Evolutionary conservation across 2,113 vertebrate genomes (phyloP).

Genomic region (Phoxinus phoxinus): DNA sequence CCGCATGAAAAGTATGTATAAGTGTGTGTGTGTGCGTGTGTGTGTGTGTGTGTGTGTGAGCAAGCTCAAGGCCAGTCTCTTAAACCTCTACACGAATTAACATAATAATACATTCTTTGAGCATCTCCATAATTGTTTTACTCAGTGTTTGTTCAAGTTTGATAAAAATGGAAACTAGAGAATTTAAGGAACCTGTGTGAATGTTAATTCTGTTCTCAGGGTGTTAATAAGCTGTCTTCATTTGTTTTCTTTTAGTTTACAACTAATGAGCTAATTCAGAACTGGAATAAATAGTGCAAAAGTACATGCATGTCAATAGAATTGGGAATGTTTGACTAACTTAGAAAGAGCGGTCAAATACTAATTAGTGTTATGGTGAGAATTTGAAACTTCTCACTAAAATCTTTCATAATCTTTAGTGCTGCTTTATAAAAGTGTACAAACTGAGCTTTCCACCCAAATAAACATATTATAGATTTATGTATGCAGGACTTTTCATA

Average conservation of each 20-base stretch:
- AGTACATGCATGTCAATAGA: background rate
- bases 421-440: background rate
- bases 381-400: background rate
- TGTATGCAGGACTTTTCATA: background rate
- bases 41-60: background rate
- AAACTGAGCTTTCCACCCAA: background rate
- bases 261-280: background rate
- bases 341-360: background rate
- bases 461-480: background rate
- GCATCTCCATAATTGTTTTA: background rate
- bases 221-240: background rate
- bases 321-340: background rate
- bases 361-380: background rate
- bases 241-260: constrained; percentile 1
- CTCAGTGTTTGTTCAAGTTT: background rate
- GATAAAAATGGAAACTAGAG: constrained; percentile 7
- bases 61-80: background rate
- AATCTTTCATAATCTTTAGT: background rate
- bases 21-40: no score
- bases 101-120: background rate
- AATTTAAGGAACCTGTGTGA: background rate
- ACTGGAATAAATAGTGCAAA: background rate
- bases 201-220: background rate
- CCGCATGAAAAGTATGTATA: constrained; percentile 74
- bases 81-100: constrained; percentile 5